A percentile compares a stretch with the other conserved stretches of the same genome.
Evolutionary conservation across 1,140 invertebrate genomes (phyloP).

Genomic region (Eulimnadia texana): DNA sequence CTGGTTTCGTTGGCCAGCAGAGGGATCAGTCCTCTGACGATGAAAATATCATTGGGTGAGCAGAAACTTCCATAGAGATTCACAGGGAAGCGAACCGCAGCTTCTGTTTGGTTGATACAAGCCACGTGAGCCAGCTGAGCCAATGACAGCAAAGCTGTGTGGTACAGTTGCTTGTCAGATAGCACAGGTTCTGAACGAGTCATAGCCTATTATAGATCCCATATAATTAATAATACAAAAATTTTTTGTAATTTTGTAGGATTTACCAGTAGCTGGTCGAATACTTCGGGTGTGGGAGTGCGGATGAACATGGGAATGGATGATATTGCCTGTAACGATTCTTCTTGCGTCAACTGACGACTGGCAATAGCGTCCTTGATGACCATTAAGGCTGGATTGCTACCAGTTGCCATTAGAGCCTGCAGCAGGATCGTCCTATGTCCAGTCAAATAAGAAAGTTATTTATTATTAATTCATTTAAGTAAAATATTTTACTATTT

Average conservation of each 20-base stretch:
- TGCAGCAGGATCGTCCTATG: slow-evolving; percentile 10
- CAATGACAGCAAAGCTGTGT: slow-evolving; percentile 19
- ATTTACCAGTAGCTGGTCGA: slow-evolving; percentile 20
- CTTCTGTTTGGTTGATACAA: slow-evolving; percentile 20
- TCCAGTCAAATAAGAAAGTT: not conserved
- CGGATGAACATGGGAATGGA: slow-evolving; percentile 19
- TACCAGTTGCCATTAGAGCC: slow-evolving; percentile 17
- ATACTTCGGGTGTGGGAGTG: slow-evolving; percentile 19
- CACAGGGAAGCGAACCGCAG: slow-evolving; percentile 21
- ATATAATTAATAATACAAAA: slow-evolving; percentile 4
- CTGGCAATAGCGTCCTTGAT: slow-evolving; percentile 19
- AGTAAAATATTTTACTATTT: not conserved
- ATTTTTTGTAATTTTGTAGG: not conserved
- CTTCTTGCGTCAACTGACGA: slow-evolving; percentile 15
- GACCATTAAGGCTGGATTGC: slow-evolving; percentile 20
- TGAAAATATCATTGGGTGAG: slow-evolving; percentile 11
- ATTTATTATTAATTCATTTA: not conserved
- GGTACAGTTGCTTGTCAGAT: slow-evolving; percentile 16
- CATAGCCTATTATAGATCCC: no score
- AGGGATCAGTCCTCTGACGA: slow-evolving; percentile 18
- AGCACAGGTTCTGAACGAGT: not conserved
- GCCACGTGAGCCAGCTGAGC: slow-evolving; percentile 19
- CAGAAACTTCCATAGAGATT: slow-evolving; percentile 23
- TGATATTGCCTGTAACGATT: slow-evolving; percentile 18
- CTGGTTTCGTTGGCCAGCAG: slow-evolving; percentile 15